Evolutionary conservation across 23 tunicate species (phyloP), one percentile per base, ranked within the genome.

Genomic region (Styela plicata): DNA sequence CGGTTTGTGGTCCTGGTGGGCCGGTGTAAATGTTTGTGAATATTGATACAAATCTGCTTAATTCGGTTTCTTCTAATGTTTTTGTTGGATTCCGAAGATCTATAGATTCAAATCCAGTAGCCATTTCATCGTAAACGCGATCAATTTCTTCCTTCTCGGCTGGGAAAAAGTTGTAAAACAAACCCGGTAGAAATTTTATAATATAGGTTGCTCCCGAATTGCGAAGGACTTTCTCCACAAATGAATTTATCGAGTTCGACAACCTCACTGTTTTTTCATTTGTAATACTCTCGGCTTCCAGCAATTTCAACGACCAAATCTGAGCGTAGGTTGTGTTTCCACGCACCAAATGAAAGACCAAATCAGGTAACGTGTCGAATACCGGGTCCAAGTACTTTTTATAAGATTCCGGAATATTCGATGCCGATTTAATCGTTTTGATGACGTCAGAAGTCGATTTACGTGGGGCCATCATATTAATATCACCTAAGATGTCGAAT

Each of bases 111-210:
- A 71, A 28, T 27, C 77, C 77, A 16, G 26, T 34, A 3, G 77
- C 77, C 23, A 71, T 71, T 29, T 31, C 34, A 34, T 19, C 29
- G 36, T 71, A 71, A 5, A 71, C 34, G 3, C 34, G 32, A 3
- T 29, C 77, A 21, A 71, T 71, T 3, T 71, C 77, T 34, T 31
- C 34, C 17, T 71, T 71, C 5, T 71, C 17, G 34, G 36, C 77
- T 3, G 77, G 77, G 35, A 71, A 71, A 3, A 71, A 32, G 5
- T 30, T 71, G 77, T 71, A 71, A 34, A 28, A 71, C 23, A 71
- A 30, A 3, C 77, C 77, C 3, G 77, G 77, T 17, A 30, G 24
- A 34, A 34, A 71, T 71, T 33, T 71, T 3, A 29, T 17, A 3
- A 71, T 16, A 21, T 28, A 29, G 17, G 32, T 27, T 3, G 34